phyloP scores from a whole-genome alignment of 2,888 invertebrate genomes.

The Lithosia quadra region DNA sequence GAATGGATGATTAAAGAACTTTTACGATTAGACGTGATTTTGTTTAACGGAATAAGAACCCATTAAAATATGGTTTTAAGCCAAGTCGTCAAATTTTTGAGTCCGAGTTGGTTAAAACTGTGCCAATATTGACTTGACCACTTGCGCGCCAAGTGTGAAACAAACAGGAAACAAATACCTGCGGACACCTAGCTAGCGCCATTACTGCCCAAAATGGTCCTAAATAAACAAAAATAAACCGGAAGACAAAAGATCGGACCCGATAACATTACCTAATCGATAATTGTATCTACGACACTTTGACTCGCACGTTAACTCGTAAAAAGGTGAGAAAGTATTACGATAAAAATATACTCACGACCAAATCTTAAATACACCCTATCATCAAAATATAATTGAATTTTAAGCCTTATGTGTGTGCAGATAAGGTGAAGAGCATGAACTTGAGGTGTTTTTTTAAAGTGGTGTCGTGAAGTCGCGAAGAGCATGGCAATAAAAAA shows the following conservation, averaged over 20 bases:
- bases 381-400: constrained; percentile 20
- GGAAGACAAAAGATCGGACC: constrained; percentile 84
- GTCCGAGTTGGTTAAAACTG: background rate
- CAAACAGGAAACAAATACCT: constrained; percentile 66
- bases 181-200: constrained; percentile 62
- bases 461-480: constrained; percentile 76
- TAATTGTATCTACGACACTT: constrained; percentile 86
- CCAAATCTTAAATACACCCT: constrained; percentile 39
- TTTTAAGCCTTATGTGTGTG: constrained; percentile 42
- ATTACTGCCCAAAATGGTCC: constrained; percentile 73
- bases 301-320: constrained; percentile 83
- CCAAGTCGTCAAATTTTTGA: background rate
- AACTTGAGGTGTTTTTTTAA: constrained; percentile 26
- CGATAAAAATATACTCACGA: constrained; percentile 79
- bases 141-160: constrained; percentile 40
- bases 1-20: too few relatives aligned
- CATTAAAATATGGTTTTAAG: background rate
- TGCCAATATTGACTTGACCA: background rate
- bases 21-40: too few relatives aligned
- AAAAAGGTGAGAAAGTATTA: constrained; percentile 86
- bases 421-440: constrained; percentile 22
- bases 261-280: constrained; percentile 86
- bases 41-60: too few relatives aligned
- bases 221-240: constrained; percentile 83
- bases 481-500: constrained; percentile 85